Percentiles rank a stretch among this genome's conserved stretches.
phyloP scores from a whole-genome alignment of 2,888 invertebrate species.

The Branchinecta sandiegonensis region DNA sequence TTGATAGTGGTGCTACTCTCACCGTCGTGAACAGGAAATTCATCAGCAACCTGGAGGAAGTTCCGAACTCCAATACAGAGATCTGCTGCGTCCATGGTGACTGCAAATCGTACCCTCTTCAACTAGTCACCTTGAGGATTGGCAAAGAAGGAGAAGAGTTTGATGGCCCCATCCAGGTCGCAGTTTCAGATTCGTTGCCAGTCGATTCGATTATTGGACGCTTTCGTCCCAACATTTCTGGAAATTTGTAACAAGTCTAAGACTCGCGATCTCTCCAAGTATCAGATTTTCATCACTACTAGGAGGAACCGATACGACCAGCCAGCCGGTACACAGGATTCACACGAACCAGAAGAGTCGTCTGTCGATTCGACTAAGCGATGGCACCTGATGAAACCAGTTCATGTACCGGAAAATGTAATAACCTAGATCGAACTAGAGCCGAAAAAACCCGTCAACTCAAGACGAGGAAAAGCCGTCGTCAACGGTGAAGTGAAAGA shows the following conservation, averaged over 20 bases:
- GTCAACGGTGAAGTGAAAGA: no score
- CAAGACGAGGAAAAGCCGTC: no score
- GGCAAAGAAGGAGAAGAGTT: not conserved
- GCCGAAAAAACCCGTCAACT: no score
- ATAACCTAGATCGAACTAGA: no score
- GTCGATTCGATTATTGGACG: not conserved
- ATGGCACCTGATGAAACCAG: no score
- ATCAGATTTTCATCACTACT: not conserved
- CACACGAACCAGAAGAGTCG: not conserved
- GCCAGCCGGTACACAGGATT: not conserved
- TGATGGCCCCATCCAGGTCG: not conserved
- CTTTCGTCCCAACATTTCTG: not conserved
- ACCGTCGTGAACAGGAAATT: not conserved
- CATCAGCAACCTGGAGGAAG: not conserved
- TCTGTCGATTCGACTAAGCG: no score
- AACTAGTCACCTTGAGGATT: not conserved
- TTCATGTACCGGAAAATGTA: no score
- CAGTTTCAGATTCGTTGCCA: not conserved
- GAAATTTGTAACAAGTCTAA: not conserved
- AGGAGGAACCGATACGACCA: not conserved
- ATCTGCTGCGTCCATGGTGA: slow-evolving; percentile 7
- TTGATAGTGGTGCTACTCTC: not conserved
- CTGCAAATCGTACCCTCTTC: slow-evolving; percentile 2
- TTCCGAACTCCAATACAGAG: not conserved
- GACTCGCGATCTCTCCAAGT: not conserved